phyloP scores from a whole-genome alignment of 92 coral and sea anemone species.

The Heteractis magnifica region DNA sequence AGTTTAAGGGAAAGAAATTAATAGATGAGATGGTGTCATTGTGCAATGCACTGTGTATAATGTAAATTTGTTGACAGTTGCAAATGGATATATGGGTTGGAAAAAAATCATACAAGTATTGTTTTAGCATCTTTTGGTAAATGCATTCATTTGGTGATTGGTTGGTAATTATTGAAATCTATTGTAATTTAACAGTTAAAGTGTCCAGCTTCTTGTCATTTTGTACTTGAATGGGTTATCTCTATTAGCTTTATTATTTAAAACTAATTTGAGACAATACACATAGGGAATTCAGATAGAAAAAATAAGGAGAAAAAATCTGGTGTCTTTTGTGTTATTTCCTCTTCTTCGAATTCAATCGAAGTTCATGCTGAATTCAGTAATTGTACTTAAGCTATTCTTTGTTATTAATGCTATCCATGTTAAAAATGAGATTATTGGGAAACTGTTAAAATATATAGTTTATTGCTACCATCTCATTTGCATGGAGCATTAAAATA shows the following conservation, averaged over 20 bases:
- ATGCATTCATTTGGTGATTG: conserved; percentile 4
- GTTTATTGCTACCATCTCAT: no score
- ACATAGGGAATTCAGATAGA: not conserved
- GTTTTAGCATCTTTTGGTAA: not conserved
- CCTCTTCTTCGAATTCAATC: not conserved
- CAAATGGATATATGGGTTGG: not conserved
- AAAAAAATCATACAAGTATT: not conserved
- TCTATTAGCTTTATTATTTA: not conserved
- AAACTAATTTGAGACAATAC: not conserved
- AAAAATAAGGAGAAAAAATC: not conserved
- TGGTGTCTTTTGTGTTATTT: not conserved
- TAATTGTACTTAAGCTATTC: not conserved
- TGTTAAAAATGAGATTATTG: no score
- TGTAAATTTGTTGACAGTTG: no score
- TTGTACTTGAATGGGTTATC: conserved; percentile 2
- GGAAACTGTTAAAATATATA: no score
- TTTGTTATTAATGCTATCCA: not conserved
- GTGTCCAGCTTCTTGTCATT: conserved; percentile 3
- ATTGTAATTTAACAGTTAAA: not conserved
- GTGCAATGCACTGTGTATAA: not conserved
- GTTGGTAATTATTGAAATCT: not conserved
- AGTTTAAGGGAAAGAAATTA: not conserved
- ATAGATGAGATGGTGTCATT: not conserved
- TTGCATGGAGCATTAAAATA: no score
- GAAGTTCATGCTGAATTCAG: not conserved